phyloP scores from a whole-genome alignment of 2,113 vertebrate species.

The Rattus norvegicus region GRCr8 NC_086023.1:107896001-107896500 shows the following conservation, averaged over 20 bases:
- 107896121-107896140: background rate
- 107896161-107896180: background rate
- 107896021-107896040: background rate
- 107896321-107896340: background rate
- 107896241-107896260: constrained; percentile 17
- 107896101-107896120: background rate
- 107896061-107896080: background rate
- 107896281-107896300: constrained; percentile 50
- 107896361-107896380: background rate
- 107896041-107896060: constrained; percentile 27
- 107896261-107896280: background rate
- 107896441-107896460: background rate
- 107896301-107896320: constrained; percentile 34
- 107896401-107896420: background rate
- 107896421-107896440: background rate
- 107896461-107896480: background rate
- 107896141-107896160: background rate
- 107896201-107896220: constrained; percentile 13
- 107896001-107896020: background rate
- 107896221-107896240: background rate
- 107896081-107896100: background rate
- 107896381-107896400: background rate
- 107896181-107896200: background rate
- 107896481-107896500: background rate
- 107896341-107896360: background rate